Evolutionary conservation across 2,797 vertebrate species (phyloP), one percentile per base, ranked within the genome.

Genomic region (Gymnothorax javanicus): DNA sequence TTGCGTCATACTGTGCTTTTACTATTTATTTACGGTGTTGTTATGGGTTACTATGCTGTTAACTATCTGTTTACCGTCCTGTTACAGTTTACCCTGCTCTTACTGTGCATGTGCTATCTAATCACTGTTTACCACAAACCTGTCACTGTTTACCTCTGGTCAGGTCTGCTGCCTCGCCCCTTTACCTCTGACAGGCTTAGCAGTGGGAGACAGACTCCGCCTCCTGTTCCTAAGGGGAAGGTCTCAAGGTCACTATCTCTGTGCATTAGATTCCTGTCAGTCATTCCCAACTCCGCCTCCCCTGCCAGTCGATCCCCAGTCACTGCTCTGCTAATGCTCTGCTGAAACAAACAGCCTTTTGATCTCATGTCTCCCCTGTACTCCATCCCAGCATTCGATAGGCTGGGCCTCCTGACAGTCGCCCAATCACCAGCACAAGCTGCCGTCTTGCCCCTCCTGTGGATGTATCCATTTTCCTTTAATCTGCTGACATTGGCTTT

Each of bases 361-460:
- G 83, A 89, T 85, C n/a, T 62, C 84, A 59, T 92, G 94, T 94
- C 89, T 94, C 92, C 91, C 91, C 90, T 88, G 87, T 88, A 90
- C 90, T 62, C 64, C 64, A 69, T 69, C 20, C 64, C 33, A 43
- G 33, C 33, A 43, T 2, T 43, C 2, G 33, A 43, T 43, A 69
- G 59, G 59, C 59, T 60, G 59, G 59, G 9, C 59, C 6, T 69
- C 64, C 13, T 69, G 3, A 3, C 33, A 43, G 33, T 43, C 33
- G 33, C 33, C 33, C 33, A 43, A 43, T 43, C 33, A 43, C 1
- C 33, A 43, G 1, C 33, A 43, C 33, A 43, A 43, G 33, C 23
- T 23, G n/a, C n/a, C 69, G n/a, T 71, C 15, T 60, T 60, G 17
- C 13, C 23, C 3, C 6, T 6, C 3, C 20, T 7, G 23, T 15